These are phyloP conservation scores for Maniola hyperantus DNA, from an alignment of 2,888 invertebrate species.

Conservation along the genomic window DNA sequence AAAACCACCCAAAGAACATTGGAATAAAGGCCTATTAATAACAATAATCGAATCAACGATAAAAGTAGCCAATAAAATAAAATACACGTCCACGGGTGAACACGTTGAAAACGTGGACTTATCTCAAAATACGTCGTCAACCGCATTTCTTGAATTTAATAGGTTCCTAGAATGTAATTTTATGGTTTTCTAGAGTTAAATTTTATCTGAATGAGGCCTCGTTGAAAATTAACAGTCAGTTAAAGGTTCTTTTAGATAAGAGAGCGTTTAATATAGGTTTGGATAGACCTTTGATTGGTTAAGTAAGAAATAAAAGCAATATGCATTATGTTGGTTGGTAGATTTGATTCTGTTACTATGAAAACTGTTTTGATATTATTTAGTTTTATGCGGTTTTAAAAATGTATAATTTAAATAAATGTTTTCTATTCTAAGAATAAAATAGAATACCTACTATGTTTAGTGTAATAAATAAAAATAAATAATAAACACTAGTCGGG, in stretches of 20 bases:
- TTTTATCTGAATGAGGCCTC: conserved; percentile 21
- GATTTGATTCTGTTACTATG: background rate
- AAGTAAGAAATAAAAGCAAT: conserved; percentile 4
- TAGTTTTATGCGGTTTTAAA: no score
- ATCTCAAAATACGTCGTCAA: conserved; percentile 20
- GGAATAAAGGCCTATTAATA: background rate
- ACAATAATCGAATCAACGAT: conserved; percentile 14
- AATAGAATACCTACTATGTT: no score
- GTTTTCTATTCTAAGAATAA: no score
- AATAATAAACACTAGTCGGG: no score
- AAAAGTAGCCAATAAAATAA: conserved; percentile 19
- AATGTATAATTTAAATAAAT: no score
- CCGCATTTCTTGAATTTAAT: conserved; percentile 21
- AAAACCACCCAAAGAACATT: background rate
- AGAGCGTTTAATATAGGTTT: conserved; percentile 14
- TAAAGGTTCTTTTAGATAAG: conserved; percentile 19
- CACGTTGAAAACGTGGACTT: conserved; percentile 7
- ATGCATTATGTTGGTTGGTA: background rate
- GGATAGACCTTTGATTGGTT: conserved; percentile 7
- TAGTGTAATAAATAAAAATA: no score
- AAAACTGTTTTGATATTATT: background rate
- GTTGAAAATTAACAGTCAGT: conserved; percentile 16
- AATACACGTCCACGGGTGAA: conserved; percentile 5
- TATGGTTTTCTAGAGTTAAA: conserved; percentile 19
- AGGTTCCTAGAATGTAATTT: conserved; percentile 27